Evolutionary conservation across 2,888 invertebrate species (phyloP).

Genomic region (Ellobium chinense): DNA sequence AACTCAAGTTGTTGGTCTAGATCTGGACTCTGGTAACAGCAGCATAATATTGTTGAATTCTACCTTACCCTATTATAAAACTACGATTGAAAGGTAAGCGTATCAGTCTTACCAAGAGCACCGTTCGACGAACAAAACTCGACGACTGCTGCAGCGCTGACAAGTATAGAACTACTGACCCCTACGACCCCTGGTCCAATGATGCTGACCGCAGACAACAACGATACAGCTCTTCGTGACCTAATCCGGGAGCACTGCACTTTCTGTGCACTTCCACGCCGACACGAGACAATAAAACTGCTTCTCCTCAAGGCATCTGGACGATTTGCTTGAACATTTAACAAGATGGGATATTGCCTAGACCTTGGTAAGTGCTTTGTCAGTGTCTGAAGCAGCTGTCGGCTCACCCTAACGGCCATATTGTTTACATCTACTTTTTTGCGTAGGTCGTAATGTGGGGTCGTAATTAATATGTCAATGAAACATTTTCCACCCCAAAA

Average conservation of each 20-base stretch:
- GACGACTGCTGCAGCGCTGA: conserved; percentile 2
- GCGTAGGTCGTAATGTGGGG: conserved; percentile 31
- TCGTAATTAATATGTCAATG: no score
- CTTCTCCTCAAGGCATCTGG: neutral
- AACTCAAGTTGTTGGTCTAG: no score
- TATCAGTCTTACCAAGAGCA: conserved; percentile 11
- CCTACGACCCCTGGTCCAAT: neutral
- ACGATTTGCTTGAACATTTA: neutral
- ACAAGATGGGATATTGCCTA: conserved; percentile 1
- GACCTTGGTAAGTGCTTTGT: neutral
- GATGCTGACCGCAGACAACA: neutral
- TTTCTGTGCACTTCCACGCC: neutral
- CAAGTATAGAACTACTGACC: neutral
- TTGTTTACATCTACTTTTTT: conserved; percentile 27
- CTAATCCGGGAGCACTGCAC: neutral
- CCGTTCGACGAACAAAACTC: conserved; percentile 12
- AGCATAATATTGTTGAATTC: no score
- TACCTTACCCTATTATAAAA: no score
- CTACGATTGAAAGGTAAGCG: no score
- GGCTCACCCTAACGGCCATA: conserved; percentile 31
- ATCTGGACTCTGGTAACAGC: no score
- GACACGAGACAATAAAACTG: neutral
- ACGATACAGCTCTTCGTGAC: neutral
- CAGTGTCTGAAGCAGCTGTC: conserved; percentile 20
- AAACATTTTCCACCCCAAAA: no score